Evolutionary conservation across 2,797 vertebrate genomes (phyloP).

Genomic region (Martes flavigula): DNA sequence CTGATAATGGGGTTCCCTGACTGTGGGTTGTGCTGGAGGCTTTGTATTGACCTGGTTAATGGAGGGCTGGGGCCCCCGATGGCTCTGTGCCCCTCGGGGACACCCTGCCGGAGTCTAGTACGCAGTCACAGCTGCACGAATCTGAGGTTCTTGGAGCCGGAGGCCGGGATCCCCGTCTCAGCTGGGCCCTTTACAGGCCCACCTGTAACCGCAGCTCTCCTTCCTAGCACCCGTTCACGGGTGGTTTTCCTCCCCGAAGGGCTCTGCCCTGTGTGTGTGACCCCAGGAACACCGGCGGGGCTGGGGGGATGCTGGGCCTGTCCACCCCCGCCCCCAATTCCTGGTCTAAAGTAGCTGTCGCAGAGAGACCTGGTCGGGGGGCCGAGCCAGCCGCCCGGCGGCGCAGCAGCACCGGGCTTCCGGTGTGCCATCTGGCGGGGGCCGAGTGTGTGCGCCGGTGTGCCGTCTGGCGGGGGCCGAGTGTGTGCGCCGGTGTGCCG

Average conservation of each 20-base stretch:
- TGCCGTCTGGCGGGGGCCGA: fast-evolving
- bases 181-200: background rate
- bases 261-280: background rate
- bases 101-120: background rate
- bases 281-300: fast-evolving
- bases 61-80: background rate
- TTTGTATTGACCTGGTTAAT: background rate
- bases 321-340: no score
- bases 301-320: fast-evolving
- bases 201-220: fast-evolving
- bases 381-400: fast-evolving
- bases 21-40: background rate
- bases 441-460: fast-evolving
- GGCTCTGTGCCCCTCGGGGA: background rate
- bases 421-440: fast-evolving
- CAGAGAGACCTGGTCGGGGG: background rate
- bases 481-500: no score
- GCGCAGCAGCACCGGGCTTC: fast-evolving
- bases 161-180: background rate
- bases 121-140: fast-evolving
- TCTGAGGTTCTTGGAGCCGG: background rate
- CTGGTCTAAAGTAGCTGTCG: background rate
- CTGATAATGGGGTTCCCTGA: background rate
- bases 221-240: fast-evolving
- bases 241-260: background rate